These are phyloP conservation scores for Orchestes rusci DNA, from an alignment of 2,888 invertebrate genomes.

Conservation along the genomic window DNA sequence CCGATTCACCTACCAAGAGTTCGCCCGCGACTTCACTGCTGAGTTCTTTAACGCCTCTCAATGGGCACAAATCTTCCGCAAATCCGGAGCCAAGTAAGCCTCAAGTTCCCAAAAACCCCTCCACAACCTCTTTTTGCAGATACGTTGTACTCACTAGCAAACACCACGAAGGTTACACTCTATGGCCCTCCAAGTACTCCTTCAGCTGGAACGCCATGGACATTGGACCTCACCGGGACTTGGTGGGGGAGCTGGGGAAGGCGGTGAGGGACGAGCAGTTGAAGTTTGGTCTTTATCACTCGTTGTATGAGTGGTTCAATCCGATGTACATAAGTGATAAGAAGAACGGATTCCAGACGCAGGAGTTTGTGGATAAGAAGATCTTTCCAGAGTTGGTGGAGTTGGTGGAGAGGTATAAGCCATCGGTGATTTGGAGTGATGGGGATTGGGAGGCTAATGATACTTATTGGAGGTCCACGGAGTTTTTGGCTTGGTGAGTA, in stretches of 20 bases:
- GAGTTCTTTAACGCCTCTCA: slow-evolving; percentile 79
- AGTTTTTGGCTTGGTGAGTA: slow-evolving; percentile 71
- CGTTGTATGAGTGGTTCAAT: slow-evolving; percentile 83
- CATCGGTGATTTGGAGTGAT: slow-evolving; percentile 86
- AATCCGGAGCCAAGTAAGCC: slow-evolving; percentile 76
- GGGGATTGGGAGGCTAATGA: slow-evolving; percentile 89
- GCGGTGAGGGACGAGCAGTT: slow-evolving; percentile 59
- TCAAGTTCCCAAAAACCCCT: neutral
- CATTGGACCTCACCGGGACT: slow-evolving; percentile 34
- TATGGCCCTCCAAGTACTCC: slow-evolving; percentile 75
- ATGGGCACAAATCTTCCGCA: slow-evolving; percentile 77
- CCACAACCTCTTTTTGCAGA: slow-evolving; percentile 22
- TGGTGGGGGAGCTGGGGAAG: slow-evolving; percentile 55
- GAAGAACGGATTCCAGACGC: slow-evolving; percentile 52
- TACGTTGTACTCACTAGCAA: slow-evolving; percentile 81
- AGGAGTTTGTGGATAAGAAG: slow-evolving; percentile 62
- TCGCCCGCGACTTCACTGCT: slow-evolving; percentile 80
- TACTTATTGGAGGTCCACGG: slow-evolving; percentile 75
- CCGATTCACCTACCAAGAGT: slow-evolving; percentile 84
- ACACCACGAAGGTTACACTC: slow-evolving; percentile 80
- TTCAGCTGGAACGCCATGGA: slow-evolving; percentile 74
- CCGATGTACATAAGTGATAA: slow-evolving; percentile 72
- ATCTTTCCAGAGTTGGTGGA: slow-evolving; percentile 78
- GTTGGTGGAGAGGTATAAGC: slow-evolving; percentile 59
- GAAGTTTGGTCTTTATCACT: slow-evolving; percentile 79